Base-by-base conservation (phyloP, 1,140 invertebrate species). In the Lucilia cuprina region DNA sequence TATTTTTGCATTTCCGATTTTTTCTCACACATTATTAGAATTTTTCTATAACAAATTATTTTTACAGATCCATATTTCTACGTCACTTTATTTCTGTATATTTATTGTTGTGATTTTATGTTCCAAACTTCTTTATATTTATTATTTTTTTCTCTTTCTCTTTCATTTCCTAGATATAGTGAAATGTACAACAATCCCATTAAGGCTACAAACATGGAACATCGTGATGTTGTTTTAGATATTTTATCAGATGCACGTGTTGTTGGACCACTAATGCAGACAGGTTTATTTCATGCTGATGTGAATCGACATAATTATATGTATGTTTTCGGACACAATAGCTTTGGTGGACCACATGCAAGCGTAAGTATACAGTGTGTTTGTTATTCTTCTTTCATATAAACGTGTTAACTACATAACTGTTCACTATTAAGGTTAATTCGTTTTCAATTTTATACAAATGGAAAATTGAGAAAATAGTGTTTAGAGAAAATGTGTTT, bases 251-350 rank as follows among this genome's bases (percentile, higher is more conserved):
- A 99, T 92, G 97, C 95, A 9, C 92, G 96, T 34, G 94, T 95
- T 1, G 93, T 96, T 7, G 95, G 96, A 2, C 96, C 96, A 1
- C 91, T 96, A 60, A 91, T 96, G 83, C 93, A 93, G 87, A 95
- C 94, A 34, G 95, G 94, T n/a, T 93, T 95, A 89, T 94, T 95
- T 88, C 95, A 96, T 89, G 94, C 95, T 10, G 92, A 93, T 85
- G 92, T 94, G n/a, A 96, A 96, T 91, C 92, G 93, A 0, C 94
- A 94, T 86, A 95, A 95, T 82, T 98, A 96, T 91, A 97, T 98
- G 93, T 98, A 97, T 89, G 95, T 98, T 34, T 98, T 97, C 89
- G 94, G 94, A 65, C 96, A 99, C 88, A 95, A 96, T 84, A 95
- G 95, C 5, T 92, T 94, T 84, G 94, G 94, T 74, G 96, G 95